Evolutionary conservation across 2,888 invertebrate species (phyloP), one percentile per base, ranked within the genome.

Genomic region (Epinotia ramella): DNA sequence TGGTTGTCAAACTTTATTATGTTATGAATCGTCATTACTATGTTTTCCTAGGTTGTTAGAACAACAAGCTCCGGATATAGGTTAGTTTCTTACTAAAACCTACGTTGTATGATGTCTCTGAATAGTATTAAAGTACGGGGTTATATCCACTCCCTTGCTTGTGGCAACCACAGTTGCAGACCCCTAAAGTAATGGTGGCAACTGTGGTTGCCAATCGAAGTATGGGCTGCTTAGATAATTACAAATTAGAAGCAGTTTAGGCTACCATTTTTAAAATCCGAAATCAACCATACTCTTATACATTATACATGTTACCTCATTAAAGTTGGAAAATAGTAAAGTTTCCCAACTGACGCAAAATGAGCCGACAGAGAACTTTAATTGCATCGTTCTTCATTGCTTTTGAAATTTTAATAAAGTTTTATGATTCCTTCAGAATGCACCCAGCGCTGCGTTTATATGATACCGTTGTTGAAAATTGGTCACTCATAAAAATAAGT

Each of bases 361-460:
- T 81, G 78, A 80, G 78, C 83, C 83, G 85, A 84, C 85, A 65
- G 75, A 59, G 86, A 84, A 85, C 84, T 84, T 87, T 89, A 91
- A 91, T 89, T 88, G 86, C 88, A 87, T 89, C 65, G 70, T 71
- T 75, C 65, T 75, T 88, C 88, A 88, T 85, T 86, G 86, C 85
- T 88, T 87, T 88, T 87, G 85, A 88, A 89, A 87, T 91, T 91
- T 91, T 90, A 91, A 91, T 91, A 90, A 90, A 90, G 86, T 91
- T 92, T 92, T 91, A 93, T 90, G 90, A 89, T 91, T 91, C 89
- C 88, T 88, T 89, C 87, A 86, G 86, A 92, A 91, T 88, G 88
- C 89, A 86, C 85, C 84, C 86, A 87, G 87, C 91, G 90, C 91
- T 88, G 87, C 85, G 81, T 67, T 76, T 76, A 67, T 88, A 84